A percentile compares a stretch with the other conserved stretches of the same genome.
phyloP scores from a whole-genome alignment of 2,797 vertebrate species.

The Denticeps clupeoides region DNA sequence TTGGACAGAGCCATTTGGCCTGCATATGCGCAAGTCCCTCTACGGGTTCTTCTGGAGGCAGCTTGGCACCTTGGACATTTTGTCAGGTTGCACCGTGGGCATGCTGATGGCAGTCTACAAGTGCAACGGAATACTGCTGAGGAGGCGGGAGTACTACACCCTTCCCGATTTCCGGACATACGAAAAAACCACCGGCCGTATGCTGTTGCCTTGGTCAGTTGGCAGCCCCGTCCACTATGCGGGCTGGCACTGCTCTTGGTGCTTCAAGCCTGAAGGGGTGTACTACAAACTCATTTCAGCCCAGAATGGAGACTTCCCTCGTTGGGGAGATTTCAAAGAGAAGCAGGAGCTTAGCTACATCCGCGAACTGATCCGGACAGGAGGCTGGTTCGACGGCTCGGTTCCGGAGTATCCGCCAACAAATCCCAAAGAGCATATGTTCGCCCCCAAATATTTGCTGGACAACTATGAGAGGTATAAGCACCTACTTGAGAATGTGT shows the following conservation, averaged over 20 bases:
- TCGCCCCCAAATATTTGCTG: constrained; percentile 69
- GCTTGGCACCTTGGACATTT: constrained; percentile 68
- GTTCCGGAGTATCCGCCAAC: constrained; percentile 63
- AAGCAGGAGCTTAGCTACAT: constrained; percentile 75
- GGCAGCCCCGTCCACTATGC: constrained; percentile 75
- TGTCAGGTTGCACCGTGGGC: constrained; percentile 68
- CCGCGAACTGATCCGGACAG: constrained; percentile 63
- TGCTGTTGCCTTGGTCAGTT: constrained; percentile 70
- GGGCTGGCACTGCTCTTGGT: constrained; percentile 83
- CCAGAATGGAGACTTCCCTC: constrained; percentile 78
- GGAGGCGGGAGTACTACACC: constrained; percentile 69
- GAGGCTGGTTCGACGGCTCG: constrained; percentile 77
- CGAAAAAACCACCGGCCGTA: constrained; percentile 67
- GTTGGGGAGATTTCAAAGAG: constrained; percentile 76
- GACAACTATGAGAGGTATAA: constrained; percentile 60
- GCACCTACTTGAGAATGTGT: constrained; percentile 71
- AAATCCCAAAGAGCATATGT: constrained; percentile 73
- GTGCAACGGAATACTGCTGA: constrained; percentile 66
- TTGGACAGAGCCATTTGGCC: constrained; percentile 75
- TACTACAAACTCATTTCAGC: constrained; percentile 73
- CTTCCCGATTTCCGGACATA: constrained; percentile 71
- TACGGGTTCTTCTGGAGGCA: constrained; percentile 84
- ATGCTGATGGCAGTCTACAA: constrained; percentile 69
- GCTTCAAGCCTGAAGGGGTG: constrained; percentile 74
- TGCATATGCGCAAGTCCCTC: constrained; percentile 76